Percentiles rank a stretch among this genome's conserved stretches.
Conservation (phyloP, 1,140 invertebrate genomes). For the Drosophila lacteicornis region DNA sequence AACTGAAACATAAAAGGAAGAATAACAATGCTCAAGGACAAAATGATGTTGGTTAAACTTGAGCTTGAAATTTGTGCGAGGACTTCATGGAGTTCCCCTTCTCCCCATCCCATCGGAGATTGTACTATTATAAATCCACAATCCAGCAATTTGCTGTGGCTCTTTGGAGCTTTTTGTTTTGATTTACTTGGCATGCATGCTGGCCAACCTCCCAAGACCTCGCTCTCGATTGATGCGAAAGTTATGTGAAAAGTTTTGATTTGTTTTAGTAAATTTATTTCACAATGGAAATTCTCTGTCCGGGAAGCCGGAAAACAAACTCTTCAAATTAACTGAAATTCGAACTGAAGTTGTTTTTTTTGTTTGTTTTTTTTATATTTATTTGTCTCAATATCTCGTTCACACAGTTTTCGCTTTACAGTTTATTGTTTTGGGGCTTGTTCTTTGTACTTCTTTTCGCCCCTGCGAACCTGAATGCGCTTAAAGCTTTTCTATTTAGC, state of each 20-base stretch:
- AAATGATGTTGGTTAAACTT: conserved; percentile 56
- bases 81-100: conserved; percentile 4
- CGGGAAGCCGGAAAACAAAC: conserved; percentile 35
- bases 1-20: neutral
- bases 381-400: conserved; percentile 47
- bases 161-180: conserved; percentile 50
- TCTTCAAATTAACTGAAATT: conserved; percentile 71
- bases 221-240: conserved; percentile 69
- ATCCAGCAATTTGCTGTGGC: conserved; percentile 49
- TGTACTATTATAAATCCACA: conserved; percentile 58
- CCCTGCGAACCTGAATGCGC: conserved; percentile 33
- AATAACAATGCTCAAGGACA: conserved; percentile 40
- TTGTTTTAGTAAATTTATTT: conserved; percentile 81
- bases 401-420: conserved; percentile 30
- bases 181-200: conserved; percentile 64
- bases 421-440: conserved; percentile 43
- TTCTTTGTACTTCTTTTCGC: conserved; percentile 27
- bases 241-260: conserved; percentile 82
- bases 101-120: neutral
- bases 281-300: conserved; percentile 49
- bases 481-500: conserved; percentile 54
- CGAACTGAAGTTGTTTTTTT: conserved; percentile 48
- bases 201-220: neutral
- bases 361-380: conserved; percentile 14
- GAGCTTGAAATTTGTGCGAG: conserved; percentile 55